Percentiles rank a stretch among this genome's conserved stretches.
Conservation (phyloP, 92 coral and sea anemone genomes). For the Zoanthus sansibaricus region DNA sequence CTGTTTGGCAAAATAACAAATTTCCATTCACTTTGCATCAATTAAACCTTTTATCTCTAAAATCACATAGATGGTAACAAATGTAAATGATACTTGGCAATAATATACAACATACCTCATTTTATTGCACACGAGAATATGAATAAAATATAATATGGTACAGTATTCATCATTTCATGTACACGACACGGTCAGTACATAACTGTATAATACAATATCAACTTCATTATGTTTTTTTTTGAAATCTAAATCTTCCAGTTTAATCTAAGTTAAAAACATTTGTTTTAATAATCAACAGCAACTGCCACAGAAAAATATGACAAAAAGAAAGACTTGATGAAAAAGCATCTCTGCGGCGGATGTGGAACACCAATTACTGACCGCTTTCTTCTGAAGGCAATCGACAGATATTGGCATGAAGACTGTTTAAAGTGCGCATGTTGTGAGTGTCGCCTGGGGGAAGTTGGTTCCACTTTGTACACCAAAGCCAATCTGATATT, state of each 20-base stretch:
- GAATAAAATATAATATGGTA: neutral
- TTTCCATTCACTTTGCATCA: neutral
- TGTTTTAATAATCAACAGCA: neutral
- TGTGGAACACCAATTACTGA: slow-evolving; percentile 86
- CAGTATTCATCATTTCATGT: neutral
- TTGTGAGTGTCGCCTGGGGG: slow-evolving; percentile 98
- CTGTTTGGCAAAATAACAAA: neutral
- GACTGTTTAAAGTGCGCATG: slow-evolving; percentile 98
- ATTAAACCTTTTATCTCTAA: neutral
- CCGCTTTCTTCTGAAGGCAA: slow-evolving; percentile 92
- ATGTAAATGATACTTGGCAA: neutral
- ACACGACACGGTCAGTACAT: too few species aligned
- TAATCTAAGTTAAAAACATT: neutral
- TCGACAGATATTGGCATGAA: slow-evolving; percentile 98
- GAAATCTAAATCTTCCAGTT: neutral
- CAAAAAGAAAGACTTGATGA: slow-evolving; percentile 73
- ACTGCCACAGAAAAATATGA: slow-evolving; percentile 74
- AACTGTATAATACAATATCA: neutral
- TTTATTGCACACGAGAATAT: neutral
- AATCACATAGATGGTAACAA: slow-evolving; percentile 1
- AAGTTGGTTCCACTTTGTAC: slow-evolving; percentile 97
- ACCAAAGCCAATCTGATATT: slow-evolving; percentile 93
- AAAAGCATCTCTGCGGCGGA: slow-evolving; percentile 90
- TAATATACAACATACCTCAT: neutral
- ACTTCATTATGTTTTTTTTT: neutral